Base-by-base conservation (phyloP, 2,797 vertebrate species). In the Rallus crepitans region DNA sequence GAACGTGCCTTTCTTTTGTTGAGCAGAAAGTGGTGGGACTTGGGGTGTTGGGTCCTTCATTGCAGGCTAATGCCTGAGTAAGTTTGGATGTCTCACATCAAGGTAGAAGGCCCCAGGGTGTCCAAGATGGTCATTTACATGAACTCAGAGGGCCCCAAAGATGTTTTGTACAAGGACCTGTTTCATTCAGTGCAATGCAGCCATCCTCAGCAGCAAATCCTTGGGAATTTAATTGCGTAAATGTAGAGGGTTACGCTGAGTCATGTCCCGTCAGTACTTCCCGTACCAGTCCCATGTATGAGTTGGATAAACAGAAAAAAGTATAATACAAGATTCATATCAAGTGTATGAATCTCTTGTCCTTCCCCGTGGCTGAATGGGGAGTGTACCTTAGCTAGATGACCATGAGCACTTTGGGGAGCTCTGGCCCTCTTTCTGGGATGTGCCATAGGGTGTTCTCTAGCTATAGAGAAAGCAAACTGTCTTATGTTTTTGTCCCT, bases 201-300 rank as follows among this genome's bases (percentile, higher is more conserved):
- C 48, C 72, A 73, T 53, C 42, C 47, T 80, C 71, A 64, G 20
- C 71, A 89, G 60, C 30, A 91, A 80, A 77, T 87, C 3, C 72
- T 68, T 82, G 71, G 60, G 69, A 94, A 88, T 85, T 87, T 42
- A 52, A 68, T 76, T 85, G 60, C 23, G 15, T 75, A 75, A 91
- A 91, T 50, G 50, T 81, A 47, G 45, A 68, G 40, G 68, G 33
- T 78, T 75, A 55, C 0, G 9, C 40, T 97, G 94, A 97, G 89
- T 95, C 89, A 95, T 10, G 47, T 95, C 94, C 82, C 83, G 91
- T 86, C 6, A 25, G 65, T 83, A 90, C 87, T 95, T 95, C 56
- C 82, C 0, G 0, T 53, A 86, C 18, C 37, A 88, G 79, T 83
- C 75, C 83, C 33, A 45, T 47, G 28, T 42, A 24, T 86, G 57